Evolutionary conservation across 1,140 invertebrate genomes (phyloP).

Genomic region (Papilio helenus): DNA sequence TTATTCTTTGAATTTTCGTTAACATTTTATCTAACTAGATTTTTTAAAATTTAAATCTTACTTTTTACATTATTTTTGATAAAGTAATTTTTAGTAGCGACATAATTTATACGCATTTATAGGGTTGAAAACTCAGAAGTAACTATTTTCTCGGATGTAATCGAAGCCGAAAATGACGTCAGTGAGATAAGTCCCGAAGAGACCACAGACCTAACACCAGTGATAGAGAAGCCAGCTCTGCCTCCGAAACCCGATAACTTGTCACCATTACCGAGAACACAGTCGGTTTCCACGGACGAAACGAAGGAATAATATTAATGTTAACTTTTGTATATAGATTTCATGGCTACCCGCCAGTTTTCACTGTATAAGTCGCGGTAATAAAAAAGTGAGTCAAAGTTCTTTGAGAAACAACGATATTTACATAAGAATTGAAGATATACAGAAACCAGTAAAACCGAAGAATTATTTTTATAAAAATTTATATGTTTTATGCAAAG

Average conservation of each 20-base stretch:
- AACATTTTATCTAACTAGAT: no score
- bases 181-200: constrained; percentile 15
- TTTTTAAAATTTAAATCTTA: not conserved
- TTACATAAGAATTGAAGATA: not conserved
- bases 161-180: constrained; percentile 13
- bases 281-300: constrained; percentile 44
- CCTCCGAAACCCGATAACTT: constrained; percentile 67
- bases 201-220: not conserved
- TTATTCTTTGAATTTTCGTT: no score
- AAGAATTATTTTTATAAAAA: constrained; percentile 37
- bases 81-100: not conserved
- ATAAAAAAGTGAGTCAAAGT: not conserved
- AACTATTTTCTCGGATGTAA: not conserved
- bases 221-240: constrained; percentile 58
- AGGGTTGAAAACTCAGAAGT: constrained; percentile 11
- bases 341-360: not conserved
- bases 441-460: not conserved
- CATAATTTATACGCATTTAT: constrained; percentile 27
- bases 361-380: not conserved
- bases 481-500: constrained; percentile 15
- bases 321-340: constrained; percentile 29
- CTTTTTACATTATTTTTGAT: no score
- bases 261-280: constrained; percentile 46
- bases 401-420: not conserved
- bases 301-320: constrained; percentile 34